These are phyloP conservation scores for Dascyllus trimaculatus DNA, from an alignment of 2,113 vertebrate species.

Conservation along the genomic window DNA sequence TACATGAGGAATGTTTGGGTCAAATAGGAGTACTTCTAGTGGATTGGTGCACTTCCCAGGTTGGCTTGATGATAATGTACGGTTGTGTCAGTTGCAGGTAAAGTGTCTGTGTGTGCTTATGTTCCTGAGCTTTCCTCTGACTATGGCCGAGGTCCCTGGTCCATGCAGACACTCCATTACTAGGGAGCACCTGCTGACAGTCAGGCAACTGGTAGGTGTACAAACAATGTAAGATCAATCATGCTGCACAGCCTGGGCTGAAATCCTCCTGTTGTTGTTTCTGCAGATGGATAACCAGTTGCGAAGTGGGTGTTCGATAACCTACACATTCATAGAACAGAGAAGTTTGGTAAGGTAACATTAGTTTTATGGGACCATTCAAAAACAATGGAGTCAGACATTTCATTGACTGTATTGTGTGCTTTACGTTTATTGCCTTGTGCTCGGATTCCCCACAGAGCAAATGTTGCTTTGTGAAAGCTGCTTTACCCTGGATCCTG, in stretches of 20 bases:
- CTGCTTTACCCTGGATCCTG: conserved; percentile 83
- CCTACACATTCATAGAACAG: conserved; percentile 84
- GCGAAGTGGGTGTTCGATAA: conserved; percentile 82
- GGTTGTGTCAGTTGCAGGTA: conserved; percentile 78
- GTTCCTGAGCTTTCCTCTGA: conserved; percentile 83
- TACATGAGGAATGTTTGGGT: not conserved
- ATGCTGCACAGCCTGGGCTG: not conserved
- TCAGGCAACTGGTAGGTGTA: conserved; percentile 81
- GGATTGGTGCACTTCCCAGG: not conserved
- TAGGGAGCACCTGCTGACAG: conserved; percentile 82
- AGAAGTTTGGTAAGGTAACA: conserved; percentile 81
- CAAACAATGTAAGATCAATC: conserved; percentile 1
- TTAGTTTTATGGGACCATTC: conserved; percentile 22
- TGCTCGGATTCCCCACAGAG: conserved; percentile 72
- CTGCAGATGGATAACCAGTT: conserved; percentile 85
- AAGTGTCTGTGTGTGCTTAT: conserved; percentile 85
- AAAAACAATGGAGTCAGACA: conserved; percentile 6
- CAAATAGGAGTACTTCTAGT: not conserved
- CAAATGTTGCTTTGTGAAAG: conserved; percentile 85
- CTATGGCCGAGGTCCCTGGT: conserved; percentile 83
- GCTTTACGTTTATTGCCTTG: not conserved
- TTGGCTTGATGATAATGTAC: not conserved
- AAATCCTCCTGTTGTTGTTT: conserved; percentile 27
- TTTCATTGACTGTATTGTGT: not conserved
- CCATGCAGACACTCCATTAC: conserved; percentile 86